These are phyloP conservation scores for Cettia cetti DNA, from an alignment of 2,113 vertebrate genomes.

Conservation along the genomic window DNA sequence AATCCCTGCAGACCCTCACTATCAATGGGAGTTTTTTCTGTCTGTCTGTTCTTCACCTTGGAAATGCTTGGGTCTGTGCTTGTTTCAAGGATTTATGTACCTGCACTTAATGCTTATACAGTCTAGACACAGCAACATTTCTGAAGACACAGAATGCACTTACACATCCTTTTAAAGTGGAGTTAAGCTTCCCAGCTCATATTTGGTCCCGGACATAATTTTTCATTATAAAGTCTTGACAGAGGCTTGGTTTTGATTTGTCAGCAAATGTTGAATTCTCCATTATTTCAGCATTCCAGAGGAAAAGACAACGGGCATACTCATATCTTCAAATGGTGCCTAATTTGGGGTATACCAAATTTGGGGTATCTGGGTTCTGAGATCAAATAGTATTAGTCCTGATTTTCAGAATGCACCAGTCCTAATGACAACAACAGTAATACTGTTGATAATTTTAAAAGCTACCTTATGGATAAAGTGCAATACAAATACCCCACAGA, in stretches of 20 bases:
- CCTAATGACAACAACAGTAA: background rate
- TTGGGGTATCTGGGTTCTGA: too few relatives aligned
- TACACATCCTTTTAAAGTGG: background rate
- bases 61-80: background rate
- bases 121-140: background rate
- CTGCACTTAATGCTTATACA: background rate
- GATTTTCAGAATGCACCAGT: background rate
- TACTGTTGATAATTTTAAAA: background rate
- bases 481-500: background rate
- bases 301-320: background rate
- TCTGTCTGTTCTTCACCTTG: background rate
- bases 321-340: background rate
- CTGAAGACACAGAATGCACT: background rate
- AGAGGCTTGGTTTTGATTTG: background rate
- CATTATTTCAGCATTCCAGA: background rate
- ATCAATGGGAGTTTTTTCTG: fast-evolving
- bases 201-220: background rate
- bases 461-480: background rate
- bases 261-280: background rate
- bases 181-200: background rate
- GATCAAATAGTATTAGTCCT: background rate
- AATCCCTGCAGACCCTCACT: background rate
- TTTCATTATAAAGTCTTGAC: background rate
- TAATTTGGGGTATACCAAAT: too few relatives aligned
- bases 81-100: background rate